Base-by-base conservation (phyloP, 2,113 vertebrate species). In the Cephalopterus ornatus region DNA sequence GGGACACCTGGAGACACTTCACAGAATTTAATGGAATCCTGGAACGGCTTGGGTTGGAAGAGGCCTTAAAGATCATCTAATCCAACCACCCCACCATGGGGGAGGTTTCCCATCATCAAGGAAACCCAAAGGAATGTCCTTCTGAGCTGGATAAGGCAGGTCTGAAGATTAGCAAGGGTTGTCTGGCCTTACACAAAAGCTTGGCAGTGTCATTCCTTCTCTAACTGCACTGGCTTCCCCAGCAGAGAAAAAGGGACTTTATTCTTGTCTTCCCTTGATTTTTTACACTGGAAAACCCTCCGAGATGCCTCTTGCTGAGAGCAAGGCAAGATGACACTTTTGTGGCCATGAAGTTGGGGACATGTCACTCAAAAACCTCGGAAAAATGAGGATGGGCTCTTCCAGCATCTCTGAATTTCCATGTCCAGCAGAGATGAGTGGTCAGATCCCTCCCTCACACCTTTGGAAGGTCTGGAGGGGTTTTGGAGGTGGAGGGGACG, bases 221-320 rank as follows among this genome's bases (percentile, higher is more conserved):
- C 41, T 53, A 24, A 3, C 33, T 30, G 8, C 39, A 7, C 13
- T 14, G 44, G 7, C 23, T 63, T 39, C 27, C 21, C 41, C 32
- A 72, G 28, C 42, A 56, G 17, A 74, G 33, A 68, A 82, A 28
- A 0, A 2, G 5, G 3, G 15, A 58, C 8, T 67, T 81, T 56
- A 7, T 6, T 26, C 18, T 32, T 1, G 0, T 5, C 9, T 78
- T 75, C 21, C 16, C 13, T 7, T 3, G 2, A 5, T 30, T 4
- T 1, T 78, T 85, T 12, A 50, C 16, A 3, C 27, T 70, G 50
- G n/a, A 56, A 76, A 30, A 41, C 27, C 9, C 28, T 63, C 42
- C 28, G 37, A 17, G 3, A 14, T 44, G 27, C 8, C 28, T 80
- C 16, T 50, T 44, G 14, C 21, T 49, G 37, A 73, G 41, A 30